Evolutionary conservation across 2,888 invertebrate genomes (phyloP).

Genomic region (Thalpophila matura): DNA sequence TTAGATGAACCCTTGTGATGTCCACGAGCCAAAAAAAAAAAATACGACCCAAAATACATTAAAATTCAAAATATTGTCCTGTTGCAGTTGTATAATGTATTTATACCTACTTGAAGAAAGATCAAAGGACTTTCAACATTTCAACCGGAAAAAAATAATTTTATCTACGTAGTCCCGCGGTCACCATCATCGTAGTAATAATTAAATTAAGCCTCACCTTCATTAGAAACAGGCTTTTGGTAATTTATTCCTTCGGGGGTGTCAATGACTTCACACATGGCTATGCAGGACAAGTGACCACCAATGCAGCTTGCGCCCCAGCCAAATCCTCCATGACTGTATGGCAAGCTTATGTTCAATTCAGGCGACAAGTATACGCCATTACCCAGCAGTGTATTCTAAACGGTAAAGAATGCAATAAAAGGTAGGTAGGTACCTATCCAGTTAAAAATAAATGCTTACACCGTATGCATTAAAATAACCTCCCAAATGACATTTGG

Average conservation of each 20-base stretch:
- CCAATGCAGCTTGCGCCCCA: constrained; percentile 95
- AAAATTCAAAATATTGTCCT: too few species aligned
- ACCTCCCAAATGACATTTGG: too few species aligned
- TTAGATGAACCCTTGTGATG: too few species aligned
- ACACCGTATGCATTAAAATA: too few species aligned
- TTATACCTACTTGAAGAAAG: too few species aligned
- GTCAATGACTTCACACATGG: constrained; percentile 95
- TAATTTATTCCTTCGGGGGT: constrained; percentile 92
- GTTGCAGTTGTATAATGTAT: too few species aligned
- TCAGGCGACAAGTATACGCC: constrained; percentile 95
- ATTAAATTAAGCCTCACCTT: constrained; percentile 67
- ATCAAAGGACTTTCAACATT: too few species aligned
- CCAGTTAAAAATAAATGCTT: neutral
- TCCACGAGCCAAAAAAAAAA: too few species aligned
- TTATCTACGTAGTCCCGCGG: too few species aligned
- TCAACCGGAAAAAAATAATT: too few species aligned
- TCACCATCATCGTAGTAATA: too few species aligned
- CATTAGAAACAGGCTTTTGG: constrained; percentile 83
- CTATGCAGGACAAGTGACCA: constrained; percentile 94
- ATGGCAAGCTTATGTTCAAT: constrained; percentile 93
- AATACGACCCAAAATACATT: too few species aligned
- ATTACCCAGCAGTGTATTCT: constrained; percentile 93
- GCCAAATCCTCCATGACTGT: constrained; percentile 93
- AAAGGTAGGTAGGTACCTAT: neutral
- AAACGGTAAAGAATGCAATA: constrained; percentile 42